Evolutionary conservation across 2,113 vertebrate genomes (phyloP).

Genomic region (Tichodroma muraria): DNA sequence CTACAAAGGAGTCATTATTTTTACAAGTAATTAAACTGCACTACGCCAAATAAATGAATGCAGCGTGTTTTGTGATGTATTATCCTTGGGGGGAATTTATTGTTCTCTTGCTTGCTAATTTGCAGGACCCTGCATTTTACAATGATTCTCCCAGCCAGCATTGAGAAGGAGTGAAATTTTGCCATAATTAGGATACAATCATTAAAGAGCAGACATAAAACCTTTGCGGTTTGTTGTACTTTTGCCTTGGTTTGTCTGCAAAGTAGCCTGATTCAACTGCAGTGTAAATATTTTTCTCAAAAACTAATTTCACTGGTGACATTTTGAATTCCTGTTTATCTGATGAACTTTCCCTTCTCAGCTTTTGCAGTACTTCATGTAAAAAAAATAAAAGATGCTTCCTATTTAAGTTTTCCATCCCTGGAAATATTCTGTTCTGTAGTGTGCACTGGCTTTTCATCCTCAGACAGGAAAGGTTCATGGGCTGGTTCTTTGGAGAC

Average conservation of each 20-base stretch:
- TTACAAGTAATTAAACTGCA: slow-evolving; percentile 48
- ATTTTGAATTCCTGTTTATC: background rate
- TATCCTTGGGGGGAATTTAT: slow-evolving; percentile 14
- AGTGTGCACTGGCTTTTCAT: background rate
- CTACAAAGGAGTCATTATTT: slow-evolving; percentile 52
- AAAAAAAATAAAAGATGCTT: background rate
- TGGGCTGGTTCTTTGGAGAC: background rate
- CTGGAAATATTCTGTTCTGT: background rate
- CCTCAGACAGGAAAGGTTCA: background rate
- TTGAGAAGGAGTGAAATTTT: background rate
- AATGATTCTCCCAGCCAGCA: background rate
- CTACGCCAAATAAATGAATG: background rate
- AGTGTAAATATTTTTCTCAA: slow-evolving; percentile 30
- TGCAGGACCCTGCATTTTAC: background rate
- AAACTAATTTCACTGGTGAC: background rate
- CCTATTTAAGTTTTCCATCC: background rate
- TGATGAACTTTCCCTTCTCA: background rate
- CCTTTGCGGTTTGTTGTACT: background rate
- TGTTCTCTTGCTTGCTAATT: slow-evolving; percentile 39
- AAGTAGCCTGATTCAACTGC: background rate
- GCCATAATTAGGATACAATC: background rate
- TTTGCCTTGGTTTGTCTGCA: background rate
- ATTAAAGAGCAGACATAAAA: background rate
- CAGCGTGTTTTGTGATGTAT: slow-evolving; percentile 2
- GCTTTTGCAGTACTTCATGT: background rate